Conservation (phyloP, 2,113 vertebrate genomes). For the Plecturocebus donacophilus region DNA sequence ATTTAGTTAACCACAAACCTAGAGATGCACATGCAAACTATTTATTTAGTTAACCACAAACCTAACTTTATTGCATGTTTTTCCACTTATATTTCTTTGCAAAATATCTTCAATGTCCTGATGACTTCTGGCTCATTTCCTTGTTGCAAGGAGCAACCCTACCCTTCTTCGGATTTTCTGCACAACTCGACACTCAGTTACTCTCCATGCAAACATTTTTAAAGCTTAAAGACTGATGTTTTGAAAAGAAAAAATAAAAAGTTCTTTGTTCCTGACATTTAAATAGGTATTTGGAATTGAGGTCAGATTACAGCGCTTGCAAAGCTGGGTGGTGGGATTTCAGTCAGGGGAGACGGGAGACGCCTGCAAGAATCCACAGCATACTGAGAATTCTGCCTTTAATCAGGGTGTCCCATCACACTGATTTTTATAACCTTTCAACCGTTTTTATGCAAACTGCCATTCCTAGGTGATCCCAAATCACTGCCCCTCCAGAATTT, state of each 20-base stretch:
- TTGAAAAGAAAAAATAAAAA: neutral
- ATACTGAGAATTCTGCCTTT: neutral
- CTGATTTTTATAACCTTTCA: constrained; percentile 58
- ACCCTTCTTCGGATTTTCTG: constrained; percentile 39
- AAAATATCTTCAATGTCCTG: neutral
- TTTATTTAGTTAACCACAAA: neutral
- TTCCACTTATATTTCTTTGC: neutral
- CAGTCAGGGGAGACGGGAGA: constrained; percentile 11
- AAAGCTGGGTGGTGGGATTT: constrained; percentile 27
- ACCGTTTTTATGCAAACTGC: neutral
- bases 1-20: neutral
- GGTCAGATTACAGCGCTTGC: neutral
- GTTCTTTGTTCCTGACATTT: constrained; percentile 31
- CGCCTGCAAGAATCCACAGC: neutral
- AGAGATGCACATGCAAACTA: neutral
- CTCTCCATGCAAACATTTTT: neutral
- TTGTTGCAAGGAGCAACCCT: neutral
- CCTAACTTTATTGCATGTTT: too few relatives aligned
- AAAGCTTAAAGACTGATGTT: constrained; percentile 18
- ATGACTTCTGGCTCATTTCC: constrained; percentile 30
- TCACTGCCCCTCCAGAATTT: constrained; percentile 23
- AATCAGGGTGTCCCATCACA: neutral
- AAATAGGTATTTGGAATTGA: neutral
- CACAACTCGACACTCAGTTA: neutral
- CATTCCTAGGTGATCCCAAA: constrained; percentile 41